Conservation (phyloP, 2,113 vertebrate species). For the Dinomys branickii region DNA sequence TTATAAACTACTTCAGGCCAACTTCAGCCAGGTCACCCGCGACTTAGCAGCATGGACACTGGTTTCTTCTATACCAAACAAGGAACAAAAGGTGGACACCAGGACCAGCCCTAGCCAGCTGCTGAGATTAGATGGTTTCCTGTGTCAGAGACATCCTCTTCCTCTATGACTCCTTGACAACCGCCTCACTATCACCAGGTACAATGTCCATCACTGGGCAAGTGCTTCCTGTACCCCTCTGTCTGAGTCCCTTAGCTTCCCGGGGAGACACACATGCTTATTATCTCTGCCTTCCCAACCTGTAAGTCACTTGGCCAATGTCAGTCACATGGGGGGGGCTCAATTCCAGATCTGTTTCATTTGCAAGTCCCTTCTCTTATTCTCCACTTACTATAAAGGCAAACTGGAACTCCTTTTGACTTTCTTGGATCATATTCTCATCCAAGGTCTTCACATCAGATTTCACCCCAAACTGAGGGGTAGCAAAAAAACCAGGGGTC, state of each 20-base stretch:
- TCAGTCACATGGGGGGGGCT: background rate
- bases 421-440: background rate
- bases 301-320: background rate
- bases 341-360: background rate
- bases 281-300: background rate
- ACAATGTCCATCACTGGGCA: background rate
- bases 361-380: background rate
- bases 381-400: background rate
- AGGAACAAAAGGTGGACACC: background rate
- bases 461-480: constrained; percentile 11
- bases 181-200: background rate
- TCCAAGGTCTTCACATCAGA: background rate
- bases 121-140: background rate
- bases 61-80: background rate
- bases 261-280: background rate
- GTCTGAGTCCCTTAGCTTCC: background rate
- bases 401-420: constrained; percentile 11
- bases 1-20: background rate
- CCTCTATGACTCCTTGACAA: background rate
- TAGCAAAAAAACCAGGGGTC: background rate
- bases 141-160: background rate
- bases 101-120: background rate
- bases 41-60: fast-evolving
- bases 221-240: background rate
- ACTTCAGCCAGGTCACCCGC: background rate